Evolutionary conservation across 2,888 invertebrate genomes (phyloP).

Genomic region (Aspidiotus rigidus): DNA sequence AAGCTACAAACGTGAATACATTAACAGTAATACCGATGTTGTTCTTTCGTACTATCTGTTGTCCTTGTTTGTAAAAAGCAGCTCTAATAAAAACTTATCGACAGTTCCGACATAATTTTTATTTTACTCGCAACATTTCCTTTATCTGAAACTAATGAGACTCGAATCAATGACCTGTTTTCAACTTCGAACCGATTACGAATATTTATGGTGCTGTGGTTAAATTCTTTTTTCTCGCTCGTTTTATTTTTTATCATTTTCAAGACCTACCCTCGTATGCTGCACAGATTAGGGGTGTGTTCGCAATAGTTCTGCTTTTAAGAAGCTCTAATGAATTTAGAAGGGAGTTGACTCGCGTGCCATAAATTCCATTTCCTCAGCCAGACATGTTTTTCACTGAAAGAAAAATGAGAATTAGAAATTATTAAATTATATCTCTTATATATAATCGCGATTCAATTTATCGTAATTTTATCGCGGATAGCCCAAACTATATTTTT

Average conservation of each 20-base stretch:
- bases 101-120: slow-evolving; percentile 32
- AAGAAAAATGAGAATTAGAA: no score
- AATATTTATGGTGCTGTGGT: neutral
- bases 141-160: slow-evolving; percentile 26
- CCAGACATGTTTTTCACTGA: no score
- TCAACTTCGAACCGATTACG: neutral
- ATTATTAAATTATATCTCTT: no score
- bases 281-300: slow-evolving; percentile 2
- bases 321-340: neutral
- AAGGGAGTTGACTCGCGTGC: no score
- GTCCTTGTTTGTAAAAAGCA: slow-evolving; percentile 27
- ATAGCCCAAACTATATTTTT: no score
- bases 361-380: no score
- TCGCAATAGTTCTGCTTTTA: neutral
- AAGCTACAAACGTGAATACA: slow-evolving; percentile 23
- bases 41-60: slow-evolving; percentile 22
- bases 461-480: no score
- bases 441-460: no score
- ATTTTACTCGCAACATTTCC: slow-evolving; percentile 25
- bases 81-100: slow-evolving; percentile 30
- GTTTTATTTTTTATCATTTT: slow-evolving; percentile 1
- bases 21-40: slow-evolving; percentile 27
- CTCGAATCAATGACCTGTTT: slow-evolving; percentile 29
- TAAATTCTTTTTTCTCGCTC: neutral
- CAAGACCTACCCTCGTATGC: neutral